Evolutionary conservation across 2,113 vertebrate species (phyloP).

Genomic region (Dunckerocampus dactyliophorus): DNA sequence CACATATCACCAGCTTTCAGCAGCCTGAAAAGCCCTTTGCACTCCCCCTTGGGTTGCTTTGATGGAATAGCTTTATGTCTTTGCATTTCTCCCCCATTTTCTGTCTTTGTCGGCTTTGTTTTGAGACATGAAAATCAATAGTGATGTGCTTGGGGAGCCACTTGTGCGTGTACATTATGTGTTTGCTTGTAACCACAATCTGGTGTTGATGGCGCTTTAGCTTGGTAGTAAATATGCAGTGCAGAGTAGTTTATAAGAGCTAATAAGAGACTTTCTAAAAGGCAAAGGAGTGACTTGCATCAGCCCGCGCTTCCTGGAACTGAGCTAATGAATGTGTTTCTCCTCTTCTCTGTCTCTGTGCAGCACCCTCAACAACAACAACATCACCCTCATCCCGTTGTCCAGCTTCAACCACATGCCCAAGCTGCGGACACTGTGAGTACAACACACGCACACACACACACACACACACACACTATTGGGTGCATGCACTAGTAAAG

Average conservation of each 20-base stretch:
- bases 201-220: slow-evolving; percentile 36
- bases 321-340: slow-evolving; percentile 2
- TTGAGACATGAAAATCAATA: slow-evolving; percentile 47
- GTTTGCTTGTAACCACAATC: slow-evolving; percentile 34
- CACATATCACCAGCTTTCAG: slow-evolving; percentile 18
- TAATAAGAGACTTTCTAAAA: slow-evolving; percentile 39
- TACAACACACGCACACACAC: slow-evolving; percentile 54
- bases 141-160: slow-evolving; percentile 29
- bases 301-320: background rate
- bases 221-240: slow-evolving; percentile 37
- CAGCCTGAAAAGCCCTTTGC: slow-evolving; percentile 10
- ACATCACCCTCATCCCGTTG: slow-evolving; percentile 95
- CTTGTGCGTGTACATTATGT: slow-evolving; percentile 12
- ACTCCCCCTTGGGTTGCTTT: slow-evolving; percentile 27
- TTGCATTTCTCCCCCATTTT: slow-evolving; percentile 17
- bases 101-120: slow-evolving; percentile 34
- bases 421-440: slow-evolving; percentile 97
- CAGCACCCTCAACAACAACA: slow-evolving; percentile 99
- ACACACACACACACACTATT: slow-evolving; percentile 14
- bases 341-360: slow-evolving; percentile 13
- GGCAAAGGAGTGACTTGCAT: background rate
- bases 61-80: slow-evolving; percentile 35
- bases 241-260: slow-evolving; percentile 39
- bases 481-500: background rate
- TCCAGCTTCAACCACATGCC: slow-evolving; percentile 99